phyloP scores from a whole-genome alignment of 92 coral and sea anemone species.

The Epizoanthus rinbou region DNA sequence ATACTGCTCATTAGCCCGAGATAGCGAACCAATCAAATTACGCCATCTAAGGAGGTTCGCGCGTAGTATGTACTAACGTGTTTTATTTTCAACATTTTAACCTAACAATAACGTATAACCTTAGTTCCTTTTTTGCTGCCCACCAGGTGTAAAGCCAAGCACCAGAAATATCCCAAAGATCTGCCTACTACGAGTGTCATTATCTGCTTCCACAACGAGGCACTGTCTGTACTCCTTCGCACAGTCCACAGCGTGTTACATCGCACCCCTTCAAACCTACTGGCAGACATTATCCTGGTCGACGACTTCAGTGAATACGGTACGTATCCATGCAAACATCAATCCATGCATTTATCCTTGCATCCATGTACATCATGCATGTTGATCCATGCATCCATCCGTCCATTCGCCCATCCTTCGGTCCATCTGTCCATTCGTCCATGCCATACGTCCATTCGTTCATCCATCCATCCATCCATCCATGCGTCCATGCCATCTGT shows the following conservation, averaged over 20 bases:
- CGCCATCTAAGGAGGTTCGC: no score
- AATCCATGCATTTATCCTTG: neutral
- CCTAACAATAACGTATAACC: neutral
- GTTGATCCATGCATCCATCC: no score
- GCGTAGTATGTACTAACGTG: no score
- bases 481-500: no score
- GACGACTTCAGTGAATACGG: conserved; percentile 89
- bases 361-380: neutral
- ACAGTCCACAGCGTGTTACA: conserved; percentile 86
- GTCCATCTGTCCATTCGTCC: no score
- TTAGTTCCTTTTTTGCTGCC: neutral
- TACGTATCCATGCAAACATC: conserved; percentile 25
- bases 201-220: conserved; percentile 88
- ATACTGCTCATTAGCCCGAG: no score
- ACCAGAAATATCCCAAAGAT: conserved; percentile 65
- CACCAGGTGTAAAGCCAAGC: conserved; percentile 75
- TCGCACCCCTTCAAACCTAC: conserved; percentile 75
- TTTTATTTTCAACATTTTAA: neutral
- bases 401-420: no score
- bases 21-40: no score
- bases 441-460: no score
- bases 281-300: conserved; percentile 81
- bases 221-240: conserved; percentile 79
- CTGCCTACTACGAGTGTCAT: conserved; percentile 87
- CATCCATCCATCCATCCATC: no score